Evolutionary conservation across 1,140 invertebrate species (phyloP).

Genomic region (Nebria ingens): DNA sequence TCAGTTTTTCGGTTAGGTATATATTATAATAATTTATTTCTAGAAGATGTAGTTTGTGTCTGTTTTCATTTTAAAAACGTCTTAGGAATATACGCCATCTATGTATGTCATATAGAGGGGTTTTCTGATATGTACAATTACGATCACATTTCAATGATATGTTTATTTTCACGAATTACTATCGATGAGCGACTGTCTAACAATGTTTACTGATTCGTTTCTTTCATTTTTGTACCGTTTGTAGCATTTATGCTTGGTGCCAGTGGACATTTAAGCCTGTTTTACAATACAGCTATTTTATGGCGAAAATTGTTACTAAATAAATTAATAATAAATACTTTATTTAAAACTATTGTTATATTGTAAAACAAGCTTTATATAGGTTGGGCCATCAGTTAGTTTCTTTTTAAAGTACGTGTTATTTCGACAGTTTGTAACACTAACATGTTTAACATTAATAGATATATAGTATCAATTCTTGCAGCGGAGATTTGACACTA

Average conservation of each 20-base stretch:
- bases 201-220: neutral
- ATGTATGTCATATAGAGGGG: neutral
- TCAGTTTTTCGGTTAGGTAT: neutral
- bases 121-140: neutral
- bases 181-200: neutral
- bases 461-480: too few relatives aligned
- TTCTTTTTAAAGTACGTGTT: too few relatives aligned
- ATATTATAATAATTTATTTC: neutral
- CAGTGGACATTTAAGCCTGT: too few relatives aligned
- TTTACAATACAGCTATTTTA: too few relatives aligned
- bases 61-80: neutral
- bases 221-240: neutral
- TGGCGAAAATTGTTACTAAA: too few relatives aligned
- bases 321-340: too few relatives aligned
- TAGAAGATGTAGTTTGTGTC: neutral
- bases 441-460: too few relatives aligned
- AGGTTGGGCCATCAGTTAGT: too few relatives aligned
- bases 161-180: neutral
- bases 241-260: neutral
- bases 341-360: too few relatives aligned
- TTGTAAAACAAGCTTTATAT: too few relatives aligned
- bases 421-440: too few relatives aligned
- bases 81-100: neutral
- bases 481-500: too few relatives aligned
- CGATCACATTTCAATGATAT: neutral